These are phyloP conservation scores for Eretmochelys imbricata DNA, from an alignment of 2,113 vertebrate genomes.

Conservation along the genomic window DNA sequence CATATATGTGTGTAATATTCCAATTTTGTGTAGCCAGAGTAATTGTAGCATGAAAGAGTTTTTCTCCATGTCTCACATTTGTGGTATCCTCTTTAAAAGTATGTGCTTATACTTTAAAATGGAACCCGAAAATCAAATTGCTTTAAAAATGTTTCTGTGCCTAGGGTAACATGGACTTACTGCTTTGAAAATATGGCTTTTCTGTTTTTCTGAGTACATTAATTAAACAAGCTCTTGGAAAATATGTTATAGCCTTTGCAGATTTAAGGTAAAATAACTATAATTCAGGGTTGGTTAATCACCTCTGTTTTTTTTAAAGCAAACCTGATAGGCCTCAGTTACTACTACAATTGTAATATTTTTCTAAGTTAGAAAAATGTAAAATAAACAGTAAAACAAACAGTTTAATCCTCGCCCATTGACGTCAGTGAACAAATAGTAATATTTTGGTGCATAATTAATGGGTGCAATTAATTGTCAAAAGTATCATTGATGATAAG, in stretches of 20 bases:
- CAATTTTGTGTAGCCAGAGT: neutral
- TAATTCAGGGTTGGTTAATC: neutral
- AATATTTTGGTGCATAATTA: neutral
- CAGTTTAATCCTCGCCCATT: neutral
- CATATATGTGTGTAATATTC: neutral
- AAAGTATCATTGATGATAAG: neutral
- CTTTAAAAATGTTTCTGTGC: neutral
- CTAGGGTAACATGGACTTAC: constrained; percentile 27
- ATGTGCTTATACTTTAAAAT: neutral
- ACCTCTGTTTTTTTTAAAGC: neutral
- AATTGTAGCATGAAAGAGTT: neutral
- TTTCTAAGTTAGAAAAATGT: neutral
- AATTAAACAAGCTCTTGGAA: neutral
- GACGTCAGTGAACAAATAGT: fast-evolving
- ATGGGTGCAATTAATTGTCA: neutral
- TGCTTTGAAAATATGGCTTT: constrained; percentile 17
- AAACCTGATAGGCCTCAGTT: neutral
- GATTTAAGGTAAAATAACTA: neutral
- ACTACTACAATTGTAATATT: fast-evolving
- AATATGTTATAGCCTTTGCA: neutral
- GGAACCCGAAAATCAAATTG: neutral
- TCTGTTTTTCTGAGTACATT: neutral
- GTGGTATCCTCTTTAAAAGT: neutral
- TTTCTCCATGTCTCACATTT: neutral
- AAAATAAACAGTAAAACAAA: neutral